Evolutionary conservation across 2,888 invertebrate genomes (phyloP), one percentile per base, ranked within the genome.

Genomic region (Lasioglossum zephyrum): DNA sequence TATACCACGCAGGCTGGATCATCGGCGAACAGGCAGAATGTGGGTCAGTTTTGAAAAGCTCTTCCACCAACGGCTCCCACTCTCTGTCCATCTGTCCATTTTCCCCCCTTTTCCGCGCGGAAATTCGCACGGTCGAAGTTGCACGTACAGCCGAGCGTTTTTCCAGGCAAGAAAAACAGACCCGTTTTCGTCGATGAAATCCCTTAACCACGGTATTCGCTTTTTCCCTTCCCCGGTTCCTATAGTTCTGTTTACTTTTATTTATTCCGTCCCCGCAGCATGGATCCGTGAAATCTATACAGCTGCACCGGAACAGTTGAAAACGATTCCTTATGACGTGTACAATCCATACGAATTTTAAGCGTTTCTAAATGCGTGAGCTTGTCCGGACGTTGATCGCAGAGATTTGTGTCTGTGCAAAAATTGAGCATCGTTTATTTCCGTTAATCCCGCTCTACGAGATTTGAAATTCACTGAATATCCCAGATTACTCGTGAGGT

Each of bases 1-100:
- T 84, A 84, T 81, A 76, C 74, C 76, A 79, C 72, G 49, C 73
- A 79, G 76, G 78, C 78, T 78, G 79, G 82, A 83, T 88, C 86
- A 81, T 79, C 79, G 79, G 22, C 79, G 69, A 82, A 73, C 79
- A 47, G 66, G 16, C 72, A 57, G 81, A 77, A 87, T 88, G 76
- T 88, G 82, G 90, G 86, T 88, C 90, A 88, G 82, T 90, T 90
- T 90, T 87, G 72, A 87, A 90, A 87, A 82, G 85, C 85, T 84
- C 82, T 84, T 82, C 76, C 73, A 76, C 72, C 79, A 73, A 78
- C 82, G 78, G 22, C 22, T 22, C 18, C 18, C 41, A 31, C 26
- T 66, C 75, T 3, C 36, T n/a, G 22, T 26, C 39, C 22, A 4
- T 31, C 44, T 66, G 44, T 39, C 41, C 63, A 6, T 31, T 31